phyloP scores from a whole-genome alignment of 2,113 vertebrate genomes.

The Camelus bactrianus region DNA sequence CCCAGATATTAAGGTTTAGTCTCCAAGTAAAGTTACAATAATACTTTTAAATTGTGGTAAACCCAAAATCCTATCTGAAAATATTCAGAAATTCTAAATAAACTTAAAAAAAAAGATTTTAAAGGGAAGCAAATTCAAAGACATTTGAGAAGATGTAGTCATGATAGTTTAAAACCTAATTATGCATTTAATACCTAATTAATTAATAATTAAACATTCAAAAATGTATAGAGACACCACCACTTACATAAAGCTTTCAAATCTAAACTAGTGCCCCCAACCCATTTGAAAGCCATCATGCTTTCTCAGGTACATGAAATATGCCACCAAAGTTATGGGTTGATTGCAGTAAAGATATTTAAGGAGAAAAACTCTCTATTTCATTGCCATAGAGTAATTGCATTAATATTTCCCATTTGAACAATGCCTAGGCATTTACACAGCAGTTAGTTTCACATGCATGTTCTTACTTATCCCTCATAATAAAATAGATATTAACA shows the following conservation, averaged over 20 bases:
- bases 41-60: slow-evolving; percentile 7
- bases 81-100: slow-evolving; percentile 53
- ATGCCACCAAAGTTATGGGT: neutral
- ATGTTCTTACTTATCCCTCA: neutral
- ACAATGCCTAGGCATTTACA: neutral
- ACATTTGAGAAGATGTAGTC: slow-evolving; percentile 71
- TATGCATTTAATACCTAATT: slow-evolving; percentile 43
- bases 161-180: slow-evolving; percentile 51
- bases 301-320: neutral
- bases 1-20: neutral
- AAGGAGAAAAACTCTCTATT: neutral
- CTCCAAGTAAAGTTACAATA: neutral
- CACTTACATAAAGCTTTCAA: neutral
- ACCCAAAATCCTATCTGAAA: neutral
- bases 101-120: slow-evolving; percentile 31
- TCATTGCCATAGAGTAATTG: neutral
- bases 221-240: neutral
- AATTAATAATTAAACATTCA: slow-evolving; percentile 73
- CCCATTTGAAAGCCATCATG: neutral
- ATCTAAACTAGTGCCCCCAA: neutral
- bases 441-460: neutral
- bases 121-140: slow-evolving; percentile 75
- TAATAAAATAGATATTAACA: neutral
- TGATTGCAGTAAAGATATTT: neutral
- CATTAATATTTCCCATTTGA: neutral